Evolutionary conservation across 2,888 invertebrate genomes (phyloP).

Genomic region (Drosophila falleni): DNA sequence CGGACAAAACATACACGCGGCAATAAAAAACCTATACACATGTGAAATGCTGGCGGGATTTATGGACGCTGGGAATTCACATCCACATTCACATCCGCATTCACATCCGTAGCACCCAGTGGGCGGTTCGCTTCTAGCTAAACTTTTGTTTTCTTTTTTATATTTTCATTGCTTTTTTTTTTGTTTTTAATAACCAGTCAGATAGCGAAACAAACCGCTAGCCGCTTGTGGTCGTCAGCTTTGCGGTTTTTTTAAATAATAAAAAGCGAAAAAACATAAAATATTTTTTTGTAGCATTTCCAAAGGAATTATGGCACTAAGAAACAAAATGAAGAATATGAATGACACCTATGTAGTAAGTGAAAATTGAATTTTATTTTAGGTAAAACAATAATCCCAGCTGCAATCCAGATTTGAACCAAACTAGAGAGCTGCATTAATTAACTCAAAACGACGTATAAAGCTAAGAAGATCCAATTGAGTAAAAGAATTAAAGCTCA

Average conservation of each 20-base stretch:
- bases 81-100: constrained; percentile 26
- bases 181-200: constrained; percentile 77
- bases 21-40: constrained; percentile 79
- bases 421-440: too few species aligned
- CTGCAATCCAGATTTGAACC: too few species aligned
- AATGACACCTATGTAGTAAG: not conserved
- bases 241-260: constrained; percentile 68
- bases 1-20: constrained; percentile 45
- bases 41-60: constrained; percentile 75
- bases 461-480: too few species aligned
- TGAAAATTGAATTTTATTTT: too few species aligned
- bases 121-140: constrained; percentile 32
- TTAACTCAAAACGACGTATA: too few species aligned
- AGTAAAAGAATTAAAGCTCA: too few species aligned
- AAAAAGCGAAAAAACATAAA: constrained; percentile 39
- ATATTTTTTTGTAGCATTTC: constrained; percentile 33
- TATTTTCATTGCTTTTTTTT: constrained; percentile 16
- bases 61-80: constrained; percentile 68
- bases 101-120: constrained; percentile 18
- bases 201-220: constrained; percentile 53
- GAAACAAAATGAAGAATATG: constrained; percentile 17
- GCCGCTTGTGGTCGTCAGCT: constrained; percentile 62
- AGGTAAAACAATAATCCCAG: too few species aligned
- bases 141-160: constrained; percentile 40
- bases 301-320: constrained; percentile 51